These are phyloP conservation scores for Oligia strigilis DNA, from an alignment of 2,888 invertebrate species.

Conservation along the genomic window DNA sequence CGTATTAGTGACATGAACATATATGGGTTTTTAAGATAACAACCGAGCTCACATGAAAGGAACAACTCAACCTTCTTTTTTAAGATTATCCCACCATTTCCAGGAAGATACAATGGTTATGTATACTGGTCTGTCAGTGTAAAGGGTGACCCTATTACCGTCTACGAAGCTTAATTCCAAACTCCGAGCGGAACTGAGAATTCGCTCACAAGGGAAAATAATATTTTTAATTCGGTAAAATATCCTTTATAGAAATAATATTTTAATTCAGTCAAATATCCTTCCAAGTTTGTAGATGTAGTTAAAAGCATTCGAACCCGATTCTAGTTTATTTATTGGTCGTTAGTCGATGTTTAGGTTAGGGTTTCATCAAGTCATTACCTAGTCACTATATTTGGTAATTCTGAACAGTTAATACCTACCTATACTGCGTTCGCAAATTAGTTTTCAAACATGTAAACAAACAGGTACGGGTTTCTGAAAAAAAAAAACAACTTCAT, in stretches of 20 bases:
- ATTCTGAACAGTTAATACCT: not conserved
- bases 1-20: too few relatives aligned
- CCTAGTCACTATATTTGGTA: not conserved
- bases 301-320: not conserved
- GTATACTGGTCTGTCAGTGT: not conserved
- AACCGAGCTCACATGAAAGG: not conserved
- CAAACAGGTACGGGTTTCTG: not conserved
- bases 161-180: conserved; percentile 19
- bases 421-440: not conserved
- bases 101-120: conserved; percentile 7
- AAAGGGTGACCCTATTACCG: conserved; percentile 13
- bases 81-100: not conserved
- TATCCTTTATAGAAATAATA: not conserved
- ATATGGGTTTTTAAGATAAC: not conserved
- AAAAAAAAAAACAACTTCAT: not conserved
- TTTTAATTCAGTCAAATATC: conserved; percentile 11
- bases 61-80: conserved; percentile 1
- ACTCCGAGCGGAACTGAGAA: conserved; percentile 10
- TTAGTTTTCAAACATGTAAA: not conserved
- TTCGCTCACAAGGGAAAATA: conserved; percentile 16
- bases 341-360: too few relatives aligned
- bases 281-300: too few relatives aligned
- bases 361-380: not conserved
- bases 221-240: conserved; percentile 18
- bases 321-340: not conserved